Base-by-base conservation (phyloP, 1,140 invertebrate species). In the Gonatopus flavifemur region DNA sequence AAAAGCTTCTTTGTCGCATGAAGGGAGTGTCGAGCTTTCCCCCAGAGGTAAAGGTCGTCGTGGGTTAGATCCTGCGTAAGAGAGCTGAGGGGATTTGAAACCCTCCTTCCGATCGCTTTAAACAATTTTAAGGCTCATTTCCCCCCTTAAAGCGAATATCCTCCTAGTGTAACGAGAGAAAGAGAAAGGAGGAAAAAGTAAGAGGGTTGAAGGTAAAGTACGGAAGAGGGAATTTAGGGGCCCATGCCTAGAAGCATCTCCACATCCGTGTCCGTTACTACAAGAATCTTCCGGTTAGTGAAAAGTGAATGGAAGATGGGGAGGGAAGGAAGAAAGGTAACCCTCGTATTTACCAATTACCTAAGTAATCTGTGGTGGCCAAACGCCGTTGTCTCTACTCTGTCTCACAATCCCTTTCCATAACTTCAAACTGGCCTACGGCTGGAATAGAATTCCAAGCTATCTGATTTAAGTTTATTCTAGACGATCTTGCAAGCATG, bases 51-150 rank as follows among this genome's bases (percentile, higher is more conserved):
- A n/a, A n/a, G n/a, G n/a, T n/a, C n/a, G 54, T 47, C 52, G 53
- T 45, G 38, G 31, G 32, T 43, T 51, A 57, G 49, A 51, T 52
- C 30, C 49, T 38, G 59, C 33, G 45, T 37, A 25, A 41, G 52
- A 28, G 42, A 35, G 31, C 56, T 45, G 21, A 49, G 43, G 61
- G 49, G 55, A 58, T 60, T 24, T 39, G 22, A 30, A 60, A 74
- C 67, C 68, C 67, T 69, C 45, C 66, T 70, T 72, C 63, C 69
- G 60, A 69, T 43, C 69, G 70, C 67, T 78, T 78, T 78, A 78
- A 78, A 78, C 76, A 78, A 78, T 78, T 78, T 78, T 77, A 77
- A 74, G 76, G 74, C 74, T 78, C 74, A 78, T 78, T 78, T 78
- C 73, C 71, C 67, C 72, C 61, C 64, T 74, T 74, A 75, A 74